Percentiles rank a stretch among this genome's conserved stretches.
Conservation (phyloP, 1,140 invertebrate species). For the Eulimnadia texana region DNA sequence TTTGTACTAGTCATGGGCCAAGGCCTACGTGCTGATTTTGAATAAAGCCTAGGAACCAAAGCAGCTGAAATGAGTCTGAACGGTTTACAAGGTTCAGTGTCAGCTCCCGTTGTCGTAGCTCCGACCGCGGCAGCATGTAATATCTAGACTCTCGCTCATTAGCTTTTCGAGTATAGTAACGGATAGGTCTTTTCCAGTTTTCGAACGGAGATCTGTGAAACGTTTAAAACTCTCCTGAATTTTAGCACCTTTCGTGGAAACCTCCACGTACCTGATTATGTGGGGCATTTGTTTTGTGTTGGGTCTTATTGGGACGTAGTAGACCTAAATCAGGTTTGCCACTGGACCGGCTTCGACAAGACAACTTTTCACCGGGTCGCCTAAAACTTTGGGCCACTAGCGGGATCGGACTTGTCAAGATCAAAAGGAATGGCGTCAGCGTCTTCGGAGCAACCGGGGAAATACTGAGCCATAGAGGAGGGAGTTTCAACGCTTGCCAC, state of each 20-base stretch:
- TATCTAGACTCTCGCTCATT: conserved; percentile 14
- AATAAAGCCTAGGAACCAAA: too few species aligned
- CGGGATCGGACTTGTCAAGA: neutral
- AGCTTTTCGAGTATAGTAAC: conserved; percentile 17
- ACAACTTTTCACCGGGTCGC: neutral
- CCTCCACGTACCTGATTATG: conserved; percentile 16
- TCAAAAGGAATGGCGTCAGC: neutral
- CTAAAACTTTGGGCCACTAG: neutral
- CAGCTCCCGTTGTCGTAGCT: conserved; percentile 29
- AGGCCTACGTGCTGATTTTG: too few species aligned
- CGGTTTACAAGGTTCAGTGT: too few species aligned
- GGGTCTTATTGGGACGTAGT: neutral
- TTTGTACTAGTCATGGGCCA: too few species aligned
- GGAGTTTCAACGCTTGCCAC: neutral
- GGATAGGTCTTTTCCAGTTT: conserved; percentile 15
- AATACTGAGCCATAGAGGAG: too few species aligned
- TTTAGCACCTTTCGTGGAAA: neutral
- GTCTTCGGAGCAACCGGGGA: neutral
- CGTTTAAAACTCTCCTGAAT: conserved; percentile 17
- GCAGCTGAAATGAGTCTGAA: too few species aligned
- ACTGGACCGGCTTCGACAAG: neutral
- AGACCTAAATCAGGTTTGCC: neutral
- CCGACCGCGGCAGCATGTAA: conserved; percentile 24
- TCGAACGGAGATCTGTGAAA: conserved; percentile 18
- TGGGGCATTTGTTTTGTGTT: conserved; percentile 16